A percentile compares a stretch with the other conserved stretches of the same genome.
Conservation (phyloP, 1,140 invertebrate genomes). For the Cardiocondyla obscurior region DNA sequence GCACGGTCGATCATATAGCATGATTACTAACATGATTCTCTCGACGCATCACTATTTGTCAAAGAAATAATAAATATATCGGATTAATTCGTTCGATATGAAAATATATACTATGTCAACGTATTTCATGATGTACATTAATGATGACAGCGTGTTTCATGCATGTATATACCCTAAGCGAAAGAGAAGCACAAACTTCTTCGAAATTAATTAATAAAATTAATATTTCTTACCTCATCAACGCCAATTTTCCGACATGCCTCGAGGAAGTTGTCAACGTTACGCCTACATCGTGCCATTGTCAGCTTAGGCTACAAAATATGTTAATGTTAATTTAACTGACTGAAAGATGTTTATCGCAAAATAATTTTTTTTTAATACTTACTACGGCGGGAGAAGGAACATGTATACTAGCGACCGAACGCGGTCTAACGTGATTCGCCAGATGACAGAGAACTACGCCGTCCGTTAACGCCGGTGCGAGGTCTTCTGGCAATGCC, state of each 20-base stretch:
- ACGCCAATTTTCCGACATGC: slow-evolving; percentile 97
- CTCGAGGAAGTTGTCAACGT: slow-evolving; percentile 97
- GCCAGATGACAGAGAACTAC: slow-evolving; percentile 97
- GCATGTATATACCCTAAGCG: slow-evolving; percentile 54
- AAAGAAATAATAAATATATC: background rate
- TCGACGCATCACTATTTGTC: slow-evolving; percentile 19
- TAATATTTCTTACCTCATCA: slow-evolving; percentile 90
- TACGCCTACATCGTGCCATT: slow-evolving; percentile 95
- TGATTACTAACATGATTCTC: background rate
- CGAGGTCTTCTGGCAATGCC: slow-evolving; percentile 93
- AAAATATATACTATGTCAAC: background rate
- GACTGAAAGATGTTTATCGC: background rate
- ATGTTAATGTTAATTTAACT: background rate
- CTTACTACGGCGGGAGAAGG: slow-evolving; percentile 96
- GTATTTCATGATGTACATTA: slow-evolving; percentile 15
- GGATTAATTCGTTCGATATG: slow-evolving; percentile 12
- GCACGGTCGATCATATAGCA: background rate
- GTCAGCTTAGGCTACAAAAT: slow-evolving; percentile 93
- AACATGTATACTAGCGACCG: slow-evolving; percentile 96
- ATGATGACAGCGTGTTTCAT: slow-evolving; percentile 49
- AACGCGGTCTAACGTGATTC: slow-evolving; percentile 94
- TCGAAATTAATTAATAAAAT: slow-evolving; percentile 36
- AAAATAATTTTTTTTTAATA: slow-evolving; percentile 64
- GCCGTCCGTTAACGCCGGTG: slow-evolving; percentile 94
- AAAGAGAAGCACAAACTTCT: slow-evolving; percentile 64